A percentile compares a stretch with the other conserved stretches of the same genome.
Evolutionary conservation across 2,888 invertebrate species (phyloP).

Genomic region (Dascillus cervinus): DNA sequence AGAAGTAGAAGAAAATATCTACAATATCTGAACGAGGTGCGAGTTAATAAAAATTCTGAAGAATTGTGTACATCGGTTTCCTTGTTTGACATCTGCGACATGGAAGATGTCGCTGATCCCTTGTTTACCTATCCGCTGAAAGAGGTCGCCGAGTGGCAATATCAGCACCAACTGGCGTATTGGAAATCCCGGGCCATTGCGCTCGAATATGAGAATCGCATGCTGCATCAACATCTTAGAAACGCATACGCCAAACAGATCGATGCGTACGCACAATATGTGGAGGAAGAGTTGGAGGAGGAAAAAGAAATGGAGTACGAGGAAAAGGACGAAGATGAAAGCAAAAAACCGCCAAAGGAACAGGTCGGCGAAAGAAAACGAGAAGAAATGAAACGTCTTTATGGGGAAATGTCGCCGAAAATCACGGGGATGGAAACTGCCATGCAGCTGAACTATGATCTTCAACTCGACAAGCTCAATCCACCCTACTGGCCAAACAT

Average conservation of each 20-base stretch:
- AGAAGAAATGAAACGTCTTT: slow-evolving; percentile 47
- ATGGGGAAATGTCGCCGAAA: slow-evolving; percentile 57
- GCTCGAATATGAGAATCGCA: slow-evolving; percentile 50
- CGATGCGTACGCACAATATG: slow-evolving; percentile 18
- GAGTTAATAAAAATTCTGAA: slow-evolving; percentile 20
- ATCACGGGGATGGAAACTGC: slow-evolving; percentile 69
- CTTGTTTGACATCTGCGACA: slow-evolving; percentile 28
- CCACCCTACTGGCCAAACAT: slow-evolving; percentile 62
- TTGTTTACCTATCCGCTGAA: slow-evolving; percentile 12
- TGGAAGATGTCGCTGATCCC: slow-evolving; percentile 12
- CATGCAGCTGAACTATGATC: slow-evolving; percentile 57
- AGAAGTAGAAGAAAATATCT: slow-evolving; percentile 13
- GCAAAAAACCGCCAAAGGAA: slow-evolving; percentile 27
- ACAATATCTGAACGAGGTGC: slow-evolving; percentile 10
- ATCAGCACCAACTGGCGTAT: slow-evolving; percentile 51
- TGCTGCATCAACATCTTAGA: slow-evolving; percentile 47
- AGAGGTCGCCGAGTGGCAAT: slow-evolving; percentile 42
- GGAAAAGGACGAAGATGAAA: slow-evolving; percentile 14
- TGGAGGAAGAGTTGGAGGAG: slow-evolving; percentile 4
- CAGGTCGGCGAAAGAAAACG: slow-evolving; percentile 35
- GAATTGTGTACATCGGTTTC: slow-evolving; percentile 27
- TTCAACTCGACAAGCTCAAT: slow-evolving; percentile 51
- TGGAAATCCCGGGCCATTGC: slow-evolving; percentile 54
- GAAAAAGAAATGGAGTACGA: background rate
- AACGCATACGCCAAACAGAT: slow-evolving; percentile 31